Base-by-base conservation (phyloP, 2,888 invertebrate species). In the Cephus runcator region DNA sequence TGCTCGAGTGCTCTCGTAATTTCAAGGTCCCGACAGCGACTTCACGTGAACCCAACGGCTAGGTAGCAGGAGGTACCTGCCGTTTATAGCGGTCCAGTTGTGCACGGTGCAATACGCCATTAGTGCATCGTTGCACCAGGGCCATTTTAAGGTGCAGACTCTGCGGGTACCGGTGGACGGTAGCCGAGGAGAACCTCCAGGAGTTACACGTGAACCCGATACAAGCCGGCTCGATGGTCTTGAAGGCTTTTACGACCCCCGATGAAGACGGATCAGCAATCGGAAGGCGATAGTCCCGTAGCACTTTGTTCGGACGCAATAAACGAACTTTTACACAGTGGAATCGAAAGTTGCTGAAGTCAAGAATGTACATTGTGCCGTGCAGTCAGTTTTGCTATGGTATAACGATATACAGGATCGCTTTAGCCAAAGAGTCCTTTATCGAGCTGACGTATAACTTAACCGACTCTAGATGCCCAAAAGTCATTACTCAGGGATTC, bases 241-340 rank as follows among this genome's bases (percentile, higher is more conserved):
- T 69, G 11, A 69, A 76, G 35, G 73, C 15, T 83, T 87, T 87
- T 87, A 87, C 83, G 86, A 87, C 79, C 79, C 75, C 69, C 83
- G 80, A 82, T 82, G 83, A 85, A 82, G 83, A 80, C 81, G 83
- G 82, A 85, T 87, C 87, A 83, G 85, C 85, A 84, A 87, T 87
- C 83, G 86, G 83, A 81, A 82, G 83, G 79, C 82, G 82, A 86
- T 85, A 82, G 80, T 78, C 76, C 76, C 34, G 79, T 81, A 79
- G 80, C 81, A 83, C 85, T 83, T 86, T 85, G 56, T 56, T 56
- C 85, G 86, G 81, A 79, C 80, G 83, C 80, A 81, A 81, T 86
- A 87, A 86, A 86, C 81, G 75, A 79, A 83, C 78, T 86, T 85
- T 85, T 56, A 56, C 56, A 56, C 56, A 56, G 56, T 56, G 56